A percentile compares a stretch with the other conserved stretches of the same genome.
Conservation (phyloP, 2,113 vertebrate genomes). For the Neolamprologus falcicula region DNA sequence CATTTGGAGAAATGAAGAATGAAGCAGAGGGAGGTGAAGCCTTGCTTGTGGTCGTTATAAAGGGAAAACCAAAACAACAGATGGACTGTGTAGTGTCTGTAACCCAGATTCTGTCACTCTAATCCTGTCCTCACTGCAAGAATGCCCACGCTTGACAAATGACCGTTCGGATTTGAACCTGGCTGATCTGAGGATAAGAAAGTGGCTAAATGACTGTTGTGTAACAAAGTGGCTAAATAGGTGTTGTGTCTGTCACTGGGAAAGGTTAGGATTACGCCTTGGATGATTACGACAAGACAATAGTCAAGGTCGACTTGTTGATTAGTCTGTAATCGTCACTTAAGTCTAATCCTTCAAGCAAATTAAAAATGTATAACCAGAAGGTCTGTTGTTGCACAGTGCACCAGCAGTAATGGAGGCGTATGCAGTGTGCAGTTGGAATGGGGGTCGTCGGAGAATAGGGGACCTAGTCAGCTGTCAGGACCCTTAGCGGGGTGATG, state of each 20-base stretch:
- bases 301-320: neutral
- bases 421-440: neutral
- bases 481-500: neutral
- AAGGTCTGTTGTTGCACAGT: neutral
- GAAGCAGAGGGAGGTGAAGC: neutral
- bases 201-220: neutral
- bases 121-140: conserved; percentile 70
- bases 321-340: neutral
- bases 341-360: neutral
- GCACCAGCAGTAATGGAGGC: neutral
- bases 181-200: conserved; percentile 43
- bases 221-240: conserved; percentile 12
- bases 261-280: neutral
- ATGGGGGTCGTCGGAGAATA: neutral
- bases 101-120: conserved; percentile 71
- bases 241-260: neutral
- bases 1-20: conserved; percentile 11
- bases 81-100: conserved; percentile 70
- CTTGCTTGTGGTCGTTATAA: conserved; percentile 11
- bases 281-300: neutral
- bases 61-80: conserved; percentile 72
- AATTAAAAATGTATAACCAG: neutral
- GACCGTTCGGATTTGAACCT: conserved; percentile 38
- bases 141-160: conserved; percentile 51
- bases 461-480: conserved; percentile 35